phyloP scores from a whole-genome alignment of 2,797 vertebrate species.

The Myotis planiceps region DNA sequence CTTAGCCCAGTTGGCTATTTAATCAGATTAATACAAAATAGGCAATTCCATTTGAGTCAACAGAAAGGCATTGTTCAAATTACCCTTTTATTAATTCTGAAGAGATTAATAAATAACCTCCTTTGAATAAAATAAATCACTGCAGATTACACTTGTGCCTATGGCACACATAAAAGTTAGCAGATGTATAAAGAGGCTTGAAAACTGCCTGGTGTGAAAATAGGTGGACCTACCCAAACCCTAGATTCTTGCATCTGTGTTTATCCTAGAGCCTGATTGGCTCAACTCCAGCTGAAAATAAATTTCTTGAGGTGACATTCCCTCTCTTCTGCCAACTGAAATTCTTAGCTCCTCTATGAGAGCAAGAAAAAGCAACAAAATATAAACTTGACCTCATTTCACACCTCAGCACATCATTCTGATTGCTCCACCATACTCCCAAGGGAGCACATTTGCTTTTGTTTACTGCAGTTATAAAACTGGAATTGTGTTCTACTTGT shows the following conservation, averaged over 20 bases:
- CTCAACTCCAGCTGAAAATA: neutral
- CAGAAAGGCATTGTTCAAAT: conserved; percentile 57
- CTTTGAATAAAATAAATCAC: conserved; percentile 54
- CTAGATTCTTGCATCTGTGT: neutral
- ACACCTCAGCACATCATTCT: conserved; percentile 41
- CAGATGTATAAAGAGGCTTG: neutral
- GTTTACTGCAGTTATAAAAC: conserved; percentile 66
- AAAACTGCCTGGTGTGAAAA: neutral
- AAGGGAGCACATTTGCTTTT: conserved; percentile 66
- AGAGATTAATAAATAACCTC: conserved; percentile 56
- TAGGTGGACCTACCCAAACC: neutral
- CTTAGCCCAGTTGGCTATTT: neutral
- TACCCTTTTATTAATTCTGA: conserved; percentile 61
- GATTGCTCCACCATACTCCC: conserved; percentile 2
- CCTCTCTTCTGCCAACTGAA: conserved; percentile 32
- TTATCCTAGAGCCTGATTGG: conserved; percentile 4
- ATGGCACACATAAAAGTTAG: neutral
- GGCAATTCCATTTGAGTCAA: conserved; percentile 17
- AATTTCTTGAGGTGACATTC: conserved; percentile 34
- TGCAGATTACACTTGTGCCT: neutral
- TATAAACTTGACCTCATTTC: conserved; percentile 59
- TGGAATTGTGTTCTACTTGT: neutral
- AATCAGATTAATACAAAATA: conserved; percentile 28
- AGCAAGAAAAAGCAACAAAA: neutral
- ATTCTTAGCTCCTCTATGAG: neutral